These are phyloP conservation scores for Strix uralensis DNA, from an alignment of 2,113 vertebrate species.

Conservation along the genomic window DNA sequence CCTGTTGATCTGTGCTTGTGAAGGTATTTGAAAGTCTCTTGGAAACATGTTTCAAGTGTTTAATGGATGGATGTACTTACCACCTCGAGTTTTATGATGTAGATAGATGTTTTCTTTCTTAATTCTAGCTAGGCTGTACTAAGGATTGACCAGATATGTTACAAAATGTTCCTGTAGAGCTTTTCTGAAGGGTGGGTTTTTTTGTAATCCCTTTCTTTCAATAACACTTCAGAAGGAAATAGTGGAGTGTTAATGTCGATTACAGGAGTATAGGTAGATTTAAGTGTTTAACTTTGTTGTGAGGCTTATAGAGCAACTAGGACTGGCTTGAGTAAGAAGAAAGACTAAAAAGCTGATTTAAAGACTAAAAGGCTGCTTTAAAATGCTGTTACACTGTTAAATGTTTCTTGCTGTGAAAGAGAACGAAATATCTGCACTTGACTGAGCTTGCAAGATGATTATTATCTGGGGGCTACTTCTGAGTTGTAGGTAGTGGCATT, in stretches of 20 bases:
- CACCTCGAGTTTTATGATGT: not conserved
- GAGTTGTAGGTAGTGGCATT: not conserved
- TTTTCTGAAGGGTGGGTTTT: not conserved
- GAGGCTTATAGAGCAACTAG: not conserved
- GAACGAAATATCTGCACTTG: not conserved
- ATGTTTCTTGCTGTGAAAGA: not conserved
- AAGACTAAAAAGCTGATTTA: not conserved
- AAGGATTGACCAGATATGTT: not conserved
- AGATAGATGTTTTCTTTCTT: not conserved
- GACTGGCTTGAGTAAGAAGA: not conserved
- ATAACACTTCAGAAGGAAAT: not conserved
- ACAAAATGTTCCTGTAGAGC: not conserved
- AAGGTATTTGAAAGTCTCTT: not conserved
- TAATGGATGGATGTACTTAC: not conserved
- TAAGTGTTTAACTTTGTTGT: not conserved
- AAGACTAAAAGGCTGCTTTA: not conserved
- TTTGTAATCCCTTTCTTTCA: not conserved
- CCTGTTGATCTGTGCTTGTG: not conserved
- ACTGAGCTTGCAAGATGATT: not conserved
- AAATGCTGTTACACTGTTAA: not conserved
- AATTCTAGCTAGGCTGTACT: not conserved
- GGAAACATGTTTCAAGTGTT: not conserved
- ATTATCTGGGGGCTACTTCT: not conserved
- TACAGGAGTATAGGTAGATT: not conserved
- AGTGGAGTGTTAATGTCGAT: not conserved